Evolutionary conservation across 1,140 invertebrate species (phyloP).

Genomic region (Pygmarrhopalites habei): DNA sequence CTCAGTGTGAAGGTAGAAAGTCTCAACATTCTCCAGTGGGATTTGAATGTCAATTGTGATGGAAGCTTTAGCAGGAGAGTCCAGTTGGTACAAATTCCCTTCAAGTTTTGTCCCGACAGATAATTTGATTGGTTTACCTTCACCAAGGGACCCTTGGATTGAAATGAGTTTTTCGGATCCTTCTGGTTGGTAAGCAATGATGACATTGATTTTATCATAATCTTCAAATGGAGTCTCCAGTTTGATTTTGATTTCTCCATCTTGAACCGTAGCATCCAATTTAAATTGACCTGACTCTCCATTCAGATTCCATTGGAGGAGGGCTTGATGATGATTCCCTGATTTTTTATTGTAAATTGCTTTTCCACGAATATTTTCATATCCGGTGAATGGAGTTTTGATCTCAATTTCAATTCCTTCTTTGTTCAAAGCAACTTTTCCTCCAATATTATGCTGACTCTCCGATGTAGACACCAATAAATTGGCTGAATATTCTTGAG

Average conservation of each 20-base stretch:
- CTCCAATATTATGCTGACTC: slow-evolving; percentile 24
- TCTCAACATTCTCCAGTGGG: slow-evolving; percentile 18
- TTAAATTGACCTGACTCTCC: not conserved
- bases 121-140: slow-evolving; percentile 5
- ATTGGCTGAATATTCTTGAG: slow-evolving; percentile 16
- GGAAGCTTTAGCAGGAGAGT: no score
- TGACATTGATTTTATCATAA: slow-evolving; percentile 1
- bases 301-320: slow-evolving; percentile 22
- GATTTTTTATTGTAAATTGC: not conserved
- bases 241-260: slow-evolving; percentile 11
- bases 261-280: slow-evolving; percentile 5
- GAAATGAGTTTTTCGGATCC: slow-evolving; percentile 2
- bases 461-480: slow-evolving; percentile 27
- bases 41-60: slow-evolving; percentile 5
- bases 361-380: slow-evolving; percentile 22
- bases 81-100: no score
- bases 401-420: slow-evolving; percentile 21
- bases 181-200: slow-evolving; percentile 14
- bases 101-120: not conserved
- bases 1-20: slow-evolving; percentile 1
- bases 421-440: slow-evolving; percentile 13
- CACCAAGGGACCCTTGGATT: not conserved
- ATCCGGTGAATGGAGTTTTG: slow-evolving; percentile 32
- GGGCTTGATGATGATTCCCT: not conserved
- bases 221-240: slow-evolving; percentile 7